These are phyloP conservation scores for Drosophila pruinosa DNA, from an alignment of 1,140 invertebrate genomes.

Conservation along the genomic window DNA sequence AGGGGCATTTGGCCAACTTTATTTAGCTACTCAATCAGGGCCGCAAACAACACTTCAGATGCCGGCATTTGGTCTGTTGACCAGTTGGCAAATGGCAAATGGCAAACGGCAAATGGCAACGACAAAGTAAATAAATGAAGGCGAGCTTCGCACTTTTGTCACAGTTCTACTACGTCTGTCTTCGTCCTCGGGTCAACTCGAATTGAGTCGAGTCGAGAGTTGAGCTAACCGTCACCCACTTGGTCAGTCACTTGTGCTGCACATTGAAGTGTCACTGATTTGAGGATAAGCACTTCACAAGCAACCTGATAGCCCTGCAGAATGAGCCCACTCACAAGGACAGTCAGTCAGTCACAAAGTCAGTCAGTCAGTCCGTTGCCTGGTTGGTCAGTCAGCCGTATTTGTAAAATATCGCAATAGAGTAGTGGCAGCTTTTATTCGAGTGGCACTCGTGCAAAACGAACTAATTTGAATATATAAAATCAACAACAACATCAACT, in stretches of 20 bases:
- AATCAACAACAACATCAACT: conserved; percentile 57
- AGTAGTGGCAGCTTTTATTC: conserved; percentile 54
- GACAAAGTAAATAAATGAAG: conserved; percentile 73
- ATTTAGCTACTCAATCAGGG: conserved; percentile 75
- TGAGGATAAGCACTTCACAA: conserved; percentile 80
- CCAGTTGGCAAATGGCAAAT: conserved; percentile 47
- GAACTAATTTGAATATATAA: conserved; percentile 81
- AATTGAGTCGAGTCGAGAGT: conserved; percentile 8
- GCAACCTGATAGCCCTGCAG: conserved; percentile 71
- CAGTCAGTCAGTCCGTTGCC: conserved; percentile 12
- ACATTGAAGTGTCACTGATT: conserved; percentile 81
- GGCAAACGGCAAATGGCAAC: conserved; percentile 31
- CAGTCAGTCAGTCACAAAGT: conserved; percentile 10
- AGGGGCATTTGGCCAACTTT: conserved; percentile 46
- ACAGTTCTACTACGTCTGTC: conserved; percentile 1
- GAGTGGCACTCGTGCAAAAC: conserved; percentile 77
- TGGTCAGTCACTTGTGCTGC: conserved; percentile 79
- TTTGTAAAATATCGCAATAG: conserved; percentile 70
- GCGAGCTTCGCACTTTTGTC: conserved; percentile 63
- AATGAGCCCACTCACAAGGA: conserved; percentile 33
- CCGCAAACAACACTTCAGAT: conserved; percentile 67
- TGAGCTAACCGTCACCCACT: conserved; percentile 56
- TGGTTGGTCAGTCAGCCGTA: conserved; percentile 59
- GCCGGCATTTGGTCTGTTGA: conserved; percentile 52
- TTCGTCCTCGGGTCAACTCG: neutral